Evolutionary conservation across 2,888 invertebrate genomes (phyloP).

Genomic region (Andrena haemorrhoa): DNA sequence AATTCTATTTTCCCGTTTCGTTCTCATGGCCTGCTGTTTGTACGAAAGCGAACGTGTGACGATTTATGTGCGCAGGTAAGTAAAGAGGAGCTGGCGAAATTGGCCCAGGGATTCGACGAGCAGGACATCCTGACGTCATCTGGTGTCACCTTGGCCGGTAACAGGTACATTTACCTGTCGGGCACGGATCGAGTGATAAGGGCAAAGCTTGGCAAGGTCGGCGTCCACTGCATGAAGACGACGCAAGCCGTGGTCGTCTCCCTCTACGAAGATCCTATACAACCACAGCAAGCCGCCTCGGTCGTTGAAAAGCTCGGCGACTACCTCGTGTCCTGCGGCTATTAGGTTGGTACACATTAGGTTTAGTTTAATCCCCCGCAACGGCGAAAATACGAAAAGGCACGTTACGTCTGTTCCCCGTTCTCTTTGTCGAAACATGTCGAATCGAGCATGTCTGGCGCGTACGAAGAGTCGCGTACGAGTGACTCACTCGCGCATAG

Average conservation of each 20-base stretch:
- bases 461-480: conserved; percentile 15
- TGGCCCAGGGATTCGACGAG: conserved; percentile 96
- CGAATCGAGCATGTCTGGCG: not conserved
- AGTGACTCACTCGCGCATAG: conserved; percentile 69
- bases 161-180: conserved; percentile 97
- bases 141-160: conserved; percentile 96
- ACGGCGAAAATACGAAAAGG: too few species aligned
- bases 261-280: conserved; percentile 97
- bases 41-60: conserved; percentile 2
- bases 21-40: not conserved
- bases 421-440: not conserved
- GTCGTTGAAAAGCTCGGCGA: conserved; percentile 99
- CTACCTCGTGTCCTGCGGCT: conserved; percentile 98
- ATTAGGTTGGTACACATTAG: conserved; percentile 91
- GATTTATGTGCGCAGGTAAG: conserved; percentile 86
- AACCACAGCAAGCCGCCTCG: conserved; percentile 98
- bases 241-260: conserved; percentile 97
- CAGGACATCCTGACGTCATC: conserved; percentile 95
- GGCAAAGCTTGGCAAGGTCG: conserved; percentile 96
- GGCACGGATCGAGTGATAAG: conserved; percentile 97
- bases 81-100: conserved; percentile 96
- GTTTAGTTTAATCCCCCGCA: too few species aligned
- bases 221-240: conserved; percentile 98
- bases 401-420: too few species aligned
- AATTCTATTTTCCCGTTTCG: conserved; percentile 8